phyloP scores from a whole-genome alignment of 2,888 invertebrate species.

The Mythimna pallens region DNA sequence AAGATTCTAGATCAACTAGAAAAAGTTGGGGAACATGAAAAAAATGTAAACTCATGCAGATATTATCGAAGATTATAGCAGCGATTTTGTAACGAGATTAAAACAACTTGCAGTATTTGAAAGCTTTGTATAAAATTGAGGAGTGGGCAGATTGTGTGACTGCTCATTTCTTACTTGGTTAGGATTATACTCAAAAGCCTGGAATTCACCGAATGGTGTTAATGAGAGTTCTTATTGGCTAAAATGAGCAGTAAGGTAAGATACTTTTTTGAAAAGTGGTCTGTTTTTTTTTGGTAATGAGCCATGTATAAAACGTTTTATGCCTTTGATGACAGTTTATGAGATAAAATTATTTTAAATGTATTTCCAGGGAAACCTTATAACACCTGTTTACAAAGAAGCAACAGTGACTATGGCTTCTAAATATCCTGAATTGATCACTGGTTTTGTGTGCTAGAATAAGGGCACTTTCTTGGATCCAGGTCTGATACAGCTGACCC shows the following conservation, averaged over 20 bases:
- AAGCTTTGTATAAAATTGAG: constrained; percentile 94
- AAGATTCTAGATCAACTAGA: constrained; percentile 94
- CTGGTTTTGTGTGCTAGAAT: constrained; percentile 97
- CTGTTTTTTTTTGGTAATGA: neutral
- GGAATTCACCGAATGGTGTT: constrained; percentile 85
- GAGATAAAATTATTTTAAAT: neutral
- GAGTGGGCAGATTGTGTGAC: constrained; percentile 98
- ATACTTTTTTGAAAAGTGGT: neutral
- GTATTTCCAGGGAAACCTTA: constrained; percentile 84
- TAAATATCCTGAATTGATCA: constrained; percentile 93
- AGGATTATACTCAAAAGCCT: constrained; percentile 91
- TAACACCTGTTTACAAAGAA: constrained; percentile 92
- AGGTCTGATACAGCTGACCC: constrained; percentile 96
- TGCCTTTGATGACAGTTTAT: too few species aligned
- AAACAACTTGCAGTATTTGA: constrained; percentile 93
- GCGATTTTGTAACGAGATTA: constrained; percentile 91
- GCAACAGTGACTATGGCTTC: constrained; percentile 94
- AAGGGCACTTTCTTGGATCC: constrained; percentile 93
- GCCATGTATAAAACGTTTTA: too few species aligned
- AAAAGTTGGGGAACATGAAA: constrained; percentile 95
- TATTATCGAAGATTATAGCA: constrained; percentile 95
- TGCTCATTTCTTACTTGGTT: constrained; percentile 96
- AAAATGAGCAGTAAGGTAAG: constrained; percentile 95
- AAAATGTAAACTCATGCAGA: constrained; percentile 98
- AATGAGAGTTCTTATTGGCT: constrained; percentile 94